Evolutionary conservation across 2,888 invertebrate species (phyloP).

Genomic region (Philaethria dido): DNA sequence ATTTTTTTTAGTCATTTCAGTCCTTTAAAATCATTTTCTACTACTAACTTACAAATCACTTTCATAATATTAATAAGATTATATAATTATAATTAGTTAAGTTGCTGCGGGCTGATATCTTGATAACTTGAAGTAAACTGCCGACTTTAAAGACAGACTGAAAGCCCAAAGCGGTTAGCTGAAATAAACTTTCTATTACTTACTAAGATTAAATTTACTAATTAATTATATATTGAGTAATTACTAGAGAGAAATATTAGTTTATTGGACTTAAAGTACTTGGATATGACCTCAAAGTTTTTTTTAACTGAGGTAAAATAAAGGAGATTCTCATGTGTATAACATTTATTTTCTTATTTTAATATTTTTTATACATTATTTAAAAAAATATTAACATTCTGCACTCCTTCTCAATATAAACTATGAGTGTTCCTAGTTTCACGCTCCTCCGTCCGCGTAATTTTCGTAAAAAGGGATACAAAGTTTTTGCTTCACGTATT

Average conservation of each 20-base stretch:
- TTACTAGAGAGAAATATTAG: background rate
- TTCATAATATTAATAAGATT: conserved; percentile 3
- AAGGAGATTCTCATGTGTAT: too few species aligned
- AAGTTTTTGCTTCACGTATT: too few species aligned
- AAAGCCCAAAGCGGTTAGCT: background rate
- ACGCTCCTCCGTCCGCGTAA: too few species aligned
- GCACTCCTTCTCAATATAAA: too few species aligned
- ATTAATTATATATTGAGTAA: background rate
- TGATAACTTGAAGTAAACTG: conserved; percentile 14
- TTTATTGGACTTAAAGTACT: background rate
- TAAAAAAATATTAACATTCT: too few species aligned
- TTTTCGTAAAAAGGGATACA: too few species aligned
- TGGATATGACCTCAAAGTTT: too few species aligned
- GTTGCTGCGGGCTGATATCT: conserved; percentile 13
- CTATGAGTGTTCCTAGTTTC: too few species aligned
- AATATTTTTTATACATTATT: too few species aligned
- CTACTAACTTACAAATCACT: background rate
- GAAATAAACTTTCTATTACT: conserved; percentile 18
- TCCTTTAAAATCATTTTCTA: background rate
- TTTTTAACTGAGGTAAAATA: too few species aligned
- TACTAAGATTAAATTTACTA: background rate
- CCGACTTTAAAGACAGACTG: conserved; percentile 6
- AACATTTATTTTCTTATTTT: too few species aligned
- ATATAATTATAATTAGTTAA: conserved; percentile 4
- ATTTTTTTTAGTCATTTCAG: background rate